Evolutionary conservation across 2,888 invertebrate genomes (phyloP).

Genomic region (Apamea epomidion): DNA sequence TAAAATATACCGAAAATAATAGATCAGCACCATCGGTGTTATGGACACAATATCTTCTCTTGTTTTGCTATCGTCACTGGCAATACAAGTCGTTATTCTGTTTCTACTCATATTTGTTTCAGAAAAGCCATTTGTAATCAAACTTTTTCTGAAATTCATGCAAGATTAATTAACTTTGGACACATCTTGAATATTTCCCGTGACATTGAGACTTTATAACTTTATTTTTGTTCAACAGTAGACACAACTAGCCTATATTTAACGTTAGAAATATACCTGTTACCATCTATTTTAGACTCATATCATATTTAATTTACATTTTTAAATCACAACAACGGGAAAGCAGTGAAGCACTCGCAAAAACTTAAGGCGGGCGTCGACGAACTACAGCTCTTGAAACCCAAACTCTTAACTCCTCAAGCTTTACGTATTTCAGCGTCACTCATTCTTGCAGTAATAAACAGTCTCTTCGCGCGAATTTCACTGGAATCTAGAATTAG

Average conservation of each 20-base stretch:
- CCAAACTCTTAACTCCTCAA: constrained; percentile 33
- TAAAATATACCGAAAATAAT: not conserved
- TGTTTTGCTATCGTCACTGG: not conserved
- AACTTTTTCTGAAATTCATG: not conserved
- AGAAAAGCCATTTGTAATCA: not conserved
- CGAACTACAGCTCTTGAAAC: constrained; percentile 41
- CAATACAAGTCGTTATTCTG: not conserved
- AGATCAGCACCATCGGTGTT: not conserved
- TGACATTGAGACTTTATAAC: not conserved
- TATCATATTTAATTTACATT: constrained; percentile 5
- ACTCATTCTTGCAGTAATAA: constrained; percentile 53
- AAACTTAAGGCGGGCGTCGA: constrained; percentile 39
- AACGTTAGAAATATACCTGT: not conserved
- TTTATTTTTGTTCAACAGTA: not conserved
- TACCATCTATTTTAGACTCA: not conserved
- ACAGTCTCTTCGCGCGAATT: constrained; percentile 32
- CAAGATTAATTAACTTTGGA: constrained; percentile 8
- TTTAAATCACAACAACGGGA: constrained; percentile 15
- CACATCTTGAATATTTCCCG: constrained; percentile 33
- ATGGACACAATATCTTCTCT: not conserved
- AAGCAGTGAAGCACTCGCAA: constrained; percentile 34
- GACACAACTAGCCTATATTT: not conserved
- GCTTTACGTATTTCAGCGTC: constrained; percentile 44
- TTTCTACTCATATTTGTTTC: not conserved
- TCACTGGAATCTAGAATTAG: constrained; percentile 35